Evolutionary conservation across 2,888 invertebrate genomes (phyloP), one percentile per base, ranked within the genome.

Genomic region (Steinernema hermaphroditum): DNA sequence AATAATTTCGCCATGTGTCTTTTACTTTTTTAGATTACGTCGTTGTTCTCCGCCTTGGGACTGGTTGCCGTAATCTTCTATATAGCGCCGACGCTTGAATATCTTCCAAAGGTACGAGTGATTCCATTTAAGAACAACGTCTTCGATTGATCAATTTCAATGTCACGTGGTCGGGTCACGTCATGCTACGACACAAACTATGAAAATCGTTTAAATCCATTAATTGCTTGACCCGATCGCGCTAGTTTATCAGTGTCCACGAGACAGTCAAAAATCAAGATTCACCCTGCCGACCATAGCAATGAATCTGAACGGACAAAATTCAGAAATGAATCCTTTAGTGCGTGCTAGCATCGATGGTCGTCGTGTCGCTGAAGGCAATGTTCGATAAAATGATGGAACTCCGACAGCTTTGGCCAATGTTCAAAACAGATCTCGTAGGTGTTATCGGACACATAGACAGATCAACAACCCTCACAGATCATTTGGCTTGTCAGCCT

Each of bases 351-450:
- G 81, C 84, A 1, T 77, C 84, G 0, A 84, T 84, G 77, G 81
- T 84, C 24, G 76, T 85, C 34, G 83, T 85, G 24, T 80, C 85
- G 1, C 80, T 82, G 34, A 82, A 81, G 54, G 78, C 79, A 49
- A 80, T 81, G 72, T 78, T 85, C 54, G 77, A 76, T 32, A 84
- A 84, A 72, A 77, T 85, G 29, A 72, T 72, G 16, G 85, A 85
- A 70, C 72, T 85, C 46, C 75, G 80, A 19, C 77, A 77, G 37
- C 74, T 85, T 0, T 85, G 85, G 85, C 85, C 85, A 0, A 79
- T 83, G 41, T 85, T 85, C 75, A 85, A 85, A 71, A 81, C 81
- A 71, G 85, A 85, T 74, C 82, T 84, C 76, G 83, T 84, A 68
- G 76, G 80, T 75, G 57, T 32, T 37, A 14, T 16, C 8, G 68